Conservation (phyloP, 2,797 vertebrate species). For the Columba guinea region DNA sequence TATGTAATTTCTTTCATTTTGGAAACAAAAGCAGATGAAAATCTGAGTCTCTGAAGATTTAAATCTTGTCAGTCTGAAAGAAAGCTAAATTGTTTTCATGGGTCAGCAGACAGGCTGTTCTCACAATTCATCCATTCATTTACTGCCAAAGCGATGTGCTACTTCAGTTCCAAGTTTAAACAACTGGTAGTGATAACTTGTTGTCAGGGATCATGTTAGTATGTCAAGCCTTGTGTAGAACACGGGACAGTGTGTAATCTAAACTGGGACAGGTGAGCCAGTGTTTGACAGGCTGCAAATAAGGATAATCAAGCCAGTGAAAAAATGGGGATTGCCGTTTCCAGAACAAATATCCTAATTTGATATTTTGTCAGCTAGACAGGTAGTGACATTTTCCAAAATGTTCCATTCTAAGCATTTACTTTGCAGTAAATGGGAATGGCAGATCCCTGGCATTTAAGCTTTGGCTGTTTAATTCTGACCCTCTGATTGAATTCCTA, state of each 20-base stretch:
- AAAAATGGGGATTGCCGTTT: neutral
- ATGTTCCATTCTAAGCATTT: neutral
- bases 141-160: neutral
- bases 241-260: neutral
- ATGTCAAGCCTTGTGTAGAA: neutral
- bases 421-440: neutral
- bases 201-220: neutral
- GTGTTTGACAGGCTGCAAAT: neutral
- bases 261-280: neutral
- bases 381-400: neutral
- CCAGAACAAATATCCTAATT: neutral
- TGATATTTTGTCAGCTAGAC: neutral
- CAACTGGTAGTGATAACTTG: neutral
- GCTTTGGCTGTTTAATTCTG: neutral
- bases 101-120: constrained; percentile 17
- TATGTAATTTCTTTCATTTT: constrained; percentile 4
- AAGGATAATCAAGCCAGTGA: neutral
- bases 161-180: constrained; percentile 37
- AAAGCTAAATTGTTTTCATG: constrained; percentile 46
- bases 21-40: constrained; percentile 46
- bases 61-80: constrained; percentile 4
- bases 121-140: constrained; percentile 45
- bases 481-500: neutral
- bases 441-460: neutral
- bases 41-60: constrained; percentile 6